These are phyloP conservation scores for Lacerta agilis DNA, from an alignment of 2,797 vertebrate genomes.

Conservation along the genomic window DNA sequence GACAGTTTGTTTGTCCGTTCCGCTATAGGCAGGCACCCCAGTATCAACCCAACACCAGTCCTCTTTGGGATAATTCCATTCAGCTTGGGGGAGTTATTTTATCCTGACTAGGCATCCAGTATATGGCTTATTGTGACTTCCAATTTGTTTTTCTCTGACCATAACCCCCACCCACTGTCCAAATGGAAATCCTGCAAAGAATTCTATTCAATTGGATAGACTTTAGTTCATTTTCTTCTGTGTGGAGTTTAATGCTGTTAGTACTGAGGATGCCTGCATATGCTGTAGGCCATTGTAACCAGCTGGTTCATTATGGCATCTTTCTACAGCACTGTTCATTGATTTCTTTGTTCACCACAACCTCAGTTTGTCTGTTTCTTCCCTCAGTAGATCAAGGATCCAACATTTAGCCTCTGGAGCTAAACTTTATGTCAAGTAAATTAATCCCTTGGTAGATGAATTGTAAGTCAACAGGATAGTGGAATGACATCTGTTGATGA, in stretches of 20 bases:
- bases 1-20: constrained; percentile 1
- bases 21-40: background rate
- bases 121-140: background rate
- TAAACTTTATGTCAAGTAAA: constrained; percentile 51
- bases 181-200: background rate
- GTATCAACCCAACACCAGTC: background rate
- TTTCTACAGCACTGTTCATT: constrained; percentile 24
- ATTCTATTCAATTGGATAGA: background rate
- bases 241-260: constrained; percentile 14
- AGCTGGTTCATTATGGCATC: constrained; percentile 20
- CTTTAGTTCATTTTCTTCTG: background rate
- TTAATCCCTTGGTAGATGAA: constrained; percentile 41
- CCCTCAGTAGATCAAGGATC: background rate
- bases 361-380: constrained; percentile 39
- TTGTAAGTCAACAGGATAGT: constrained; percentile 42
- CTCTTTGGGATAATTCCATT: background rate
- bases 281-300: background rate
- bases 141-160: background rate
- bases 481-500: constrained; percentile 27
- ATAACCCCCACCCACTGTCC: background rate
- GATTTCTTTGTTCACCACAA: constrained; percentile 17
- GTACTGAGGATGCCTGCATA: constrained; percentile 29
- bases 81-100: background rate
- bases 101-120: background rate
- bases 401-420: constrained; percentile 40